phyloP scores from a whole-genome alignment of 35 echinoderm and acorn worm species.

The Ophiothrix spiculata region DNA sequence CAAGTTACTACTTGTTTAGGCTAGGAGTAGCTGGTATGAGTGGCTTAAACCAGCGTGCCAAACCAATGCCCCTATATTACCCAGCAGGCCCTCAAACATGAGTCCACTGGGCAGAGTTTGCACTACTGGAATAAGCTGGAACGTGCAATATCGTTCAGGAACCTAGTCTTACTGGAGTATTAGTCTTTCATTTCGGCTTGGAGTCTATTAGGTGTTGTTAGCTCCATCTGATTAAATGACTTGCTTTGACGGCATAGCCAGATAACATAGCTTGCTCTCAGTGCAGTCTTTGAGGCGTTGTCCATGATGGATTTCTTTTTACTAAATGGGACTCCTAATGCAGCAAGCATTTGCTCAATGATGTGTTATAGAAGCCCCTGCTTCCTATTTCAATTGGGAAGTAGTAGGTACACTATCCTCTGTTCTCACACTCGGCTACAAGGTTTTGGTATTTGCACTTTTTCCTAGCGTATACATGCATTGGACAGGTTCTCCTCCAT shows the following conservation, averaged over 20 bases:
- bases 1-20: too few relatives aligned
- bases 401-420: not conserved
- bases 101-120: too few relatives aligned
- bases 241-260: constrained; percentile 7
- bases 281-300: constrained; percentile 5
- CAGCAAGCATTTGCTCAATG: not conserved
- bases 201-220: not conserved
- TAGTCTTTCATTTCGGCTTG: too few relatives aligned
- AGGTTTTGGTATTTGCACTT: not conserved
- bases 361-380: not conserved
- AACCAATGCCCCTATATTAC: too few relatives aligned
- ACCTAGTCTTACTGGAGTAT: too few relatives aligned
- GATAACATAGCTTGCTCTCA: constrained; percentile 2
- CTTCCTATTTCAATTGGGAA: constrained; percentile 1
- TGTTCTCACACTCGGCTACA: not conserved
- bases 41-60: too few relatives aligned
- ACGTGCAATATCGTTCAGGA: too few relatives aligned
- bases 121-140: too few relatives aligned
- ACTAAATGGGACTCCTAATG: constrained; percentile 12
- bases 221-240: not conserved
- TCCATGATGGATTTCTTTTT: not conserved
- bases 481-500: constrained; percentile 11
- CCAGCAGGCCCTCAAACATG: too few relatives aligned
- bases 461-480: not conserved
- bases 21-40: too few relatives aligned